Evolutionary conservation across 2,797 vertebrate species (phyloP), one percentile per base, ranked within the genome.

Genomic region (Spizella passerina): DNA sequence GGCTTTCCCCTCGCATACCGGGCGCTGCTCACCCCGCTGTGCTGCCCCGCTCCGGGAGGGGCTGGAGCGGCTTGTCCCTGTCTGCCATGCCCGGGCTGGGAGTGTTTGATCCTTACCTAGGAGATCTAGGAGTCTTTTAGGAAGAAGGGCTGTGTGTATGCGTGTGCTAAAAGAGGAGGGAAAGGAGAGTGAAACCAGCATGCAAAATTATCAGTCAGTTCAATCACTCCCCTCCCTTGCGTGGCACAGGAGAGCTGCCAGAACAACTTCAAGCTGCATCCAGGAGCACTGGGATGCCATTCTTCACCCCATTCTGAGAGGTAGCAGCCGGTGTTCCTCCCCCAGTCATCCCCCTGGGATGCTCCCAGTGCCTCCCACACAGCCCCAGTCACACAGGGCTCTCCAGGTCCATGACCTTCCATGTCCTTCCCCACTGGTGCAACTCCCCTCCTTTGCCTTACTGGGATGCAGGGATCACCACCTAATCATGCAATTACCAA

Each of bases 221-320:
- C 27, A 64, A 34, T 65, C 59, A 44, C 23, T 69, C 4, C 14
- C 7, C 27, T 79, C 63, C 57, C 27, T 76, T 39, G 5, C 1
- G 3, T 38, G 85, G 23, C 34, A 83, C 57, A 55, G 8, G 12
- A 64, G 8, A 61, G 8, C 29, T 4, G 3, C 14, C 47, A 50
- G 43, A 90, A 60, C 8, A 78, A 47, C 18, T 86, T 71, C 50
- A n/a, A 23, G 49, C 9, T 36, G 30, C 27, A 53, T 16, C 7
- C 6, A 4, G 38, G 24, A 61, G 24, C 7, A 1, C 20, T 1
- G 0, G 16, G 30, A 18, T 21, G 30, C 19, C 30, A 6, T 70
- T 32, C 57, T 71, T 41, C 12, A 4, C 49, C 34, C 38, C 17
- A 6, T 55, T 70, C 50, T 0, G 1, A 56, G 29, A 1, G 0